Percentiles rank a stretch among this genome's conserved stretches.
phyloP scores from a whole-genome alignment of 2,888 invertebrate species.

The Cryptophagus acutangulus region DNA sequence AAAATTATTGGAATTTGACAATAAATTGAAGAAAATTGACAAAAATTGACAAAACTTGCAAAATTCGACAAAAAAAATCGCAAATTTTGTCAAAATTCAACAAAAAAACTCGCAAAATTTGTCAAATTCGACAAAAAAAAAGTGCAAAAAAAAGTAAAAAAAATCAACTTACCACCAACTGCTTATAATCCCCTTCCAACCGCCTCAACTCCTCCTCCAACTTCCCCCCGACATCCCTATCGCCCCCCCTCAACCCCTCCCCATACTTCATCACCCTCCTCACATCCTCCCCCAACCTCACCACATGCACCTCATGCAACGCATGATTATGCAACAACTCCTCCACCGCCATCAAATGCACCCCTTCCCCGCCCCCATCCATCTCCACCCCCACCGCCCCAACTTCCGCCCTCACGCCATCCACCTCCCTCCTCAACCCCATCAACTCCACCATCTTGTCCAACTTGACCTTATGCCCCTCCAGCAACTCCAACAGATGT shows the following conservation, averaged over 20 bases:
- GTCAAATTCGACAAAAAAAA: too few relatives aligned
- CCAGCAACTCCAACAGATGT: conserved; percentile 75
- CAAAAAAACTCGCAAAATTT: too few relatives aligned
- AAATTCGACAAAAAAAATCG: too few relatives aligned
- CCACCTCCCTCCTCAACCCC: conserved; percentile 85
- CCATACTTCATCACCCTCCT: conserved; percentile 69
- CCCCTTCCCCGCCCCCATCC: conserved; percentile 83
- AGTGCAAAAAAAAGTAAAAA: too few relatives aligned
- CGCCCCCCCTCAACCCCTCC: conserved; percentile 36
- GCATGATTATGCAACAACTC: conserved; percentile 92
- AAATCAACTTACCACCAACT: conserved; percentile 50
- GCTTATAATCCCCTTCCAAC: conserved; percentile 70
- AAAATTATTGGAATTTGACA: too few relatives aligned
- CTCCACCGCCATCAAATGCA: conserved; percentile 91
- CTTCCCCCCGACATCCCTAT: conserved; percentile 54
- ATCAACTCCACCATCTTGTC: conserved; percentile 78
- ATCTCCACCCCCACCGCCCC: conserved; percentile 72
- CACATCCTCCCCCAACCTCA: conserved; percentile 81
- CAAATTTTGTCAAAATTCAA: too few relatives aligned
- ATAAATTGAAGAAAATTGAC: too few relatives aligned
- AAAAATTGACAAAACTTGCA: too few relatives aligned
- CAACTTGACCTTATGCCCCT: conserved; percentile 74
- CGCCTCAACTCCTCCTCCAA: conserved; percentile 69
- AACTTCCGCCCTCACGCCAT: conserved; percentile 79
- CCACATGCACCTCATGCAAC: conserved; percentile 85